These are phyloP conservation scores for Patella caerulea DNA, from an alignment of 2,888 invertebrate species.

Conservation along the genomic window DNA sequence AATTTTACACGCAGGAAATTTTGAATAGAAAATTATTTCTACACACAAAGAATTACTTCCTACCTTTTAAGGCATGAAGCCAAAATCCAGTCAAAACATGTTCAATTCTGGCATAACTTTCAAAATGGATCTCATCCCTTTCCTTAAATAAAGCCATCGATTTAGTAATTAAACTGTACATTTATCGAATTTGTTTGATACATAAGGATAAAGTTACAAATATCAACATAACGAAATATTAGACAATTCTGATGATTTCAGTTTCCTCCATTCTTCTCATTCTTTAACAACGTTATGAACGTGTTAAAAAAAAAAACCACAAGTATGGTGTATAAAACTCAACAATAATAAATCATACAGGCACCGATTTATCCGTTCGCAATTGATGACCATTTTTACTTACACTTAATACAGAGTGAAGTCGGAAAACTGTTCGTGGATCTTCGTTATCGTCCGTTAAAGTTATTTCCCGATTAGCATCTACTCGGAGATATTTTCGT, in stretches of 20 bases:
- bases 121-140: conserved; percentile 68
- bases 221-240: too few relatives aligned
- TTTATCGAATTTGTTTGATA: background rate
- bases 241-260: too few relatives aligned
- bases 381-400: conserved; percentile 20
- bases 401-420: conserved; percentile 70
- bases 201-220: too few relatives aligned
- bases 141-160: conserved; percentile 52
- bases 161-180: background rate
- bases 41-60: background rate
- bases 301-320: too few relatives aligned
- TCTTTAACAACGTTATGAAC: too few relatives aligned
- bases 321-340: too few relatives aligned
- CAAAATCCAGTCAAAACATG: conserved; percentile 71
- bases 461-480: conserved; percentile 61
- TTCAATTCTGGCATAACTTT: conserved; percentile 70
- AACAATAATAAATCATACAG: too few relatives aligned
- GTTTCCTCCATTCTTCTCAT: too few relatives aligned
- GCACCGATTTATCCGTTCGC: too few relatives aligned
- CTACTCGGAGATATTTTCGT: conserved; percentile 68
- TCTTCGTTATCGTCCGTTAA: conserved; percentile 68
- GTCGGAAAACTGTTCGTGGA: conserved; percentile 69
- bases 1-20: too few relatives aligned
- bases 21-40: too few relatives aligned
- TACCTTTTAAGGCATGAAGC: conserved; percentile 71